Percentiles rank a stretch among this genome's conserved stretches.
These are phyloP conservation scores for Sycophaga agraensis DNA, from an alignment of 1,140 invertebrate genomes.

Conservation along the genomic window DNA sequence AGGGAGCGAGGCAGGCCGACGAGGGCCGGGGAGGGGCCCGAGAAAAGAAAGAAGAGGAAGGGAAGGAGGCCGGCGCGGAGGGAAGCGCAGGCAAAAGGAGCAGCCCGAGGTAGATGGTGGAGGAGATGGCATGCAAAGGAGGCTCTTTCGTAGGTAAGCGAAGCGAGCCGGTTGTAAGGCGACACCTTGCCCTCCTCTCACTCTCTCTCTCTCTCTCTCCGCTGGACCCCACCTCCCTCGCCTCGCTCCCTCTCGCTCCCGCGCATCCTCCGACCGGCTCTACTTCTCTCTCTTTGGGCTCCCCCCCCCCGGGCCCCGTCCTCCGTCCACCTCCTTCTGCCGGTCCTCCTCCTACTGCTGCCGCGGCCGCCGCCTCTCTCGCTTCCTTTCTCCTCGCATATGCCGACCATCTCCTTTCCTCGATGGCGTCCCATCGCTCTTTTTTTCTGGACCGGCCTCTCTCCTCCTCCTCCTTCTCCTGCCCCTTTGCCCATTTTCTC, in stretches of 20 bases:
- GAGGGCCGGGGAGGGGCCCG: conserved; percentile 17
- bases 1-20: conserved; percentile 20
- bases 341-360: not conserved
- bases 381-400: too few relatives aligned
- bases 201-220: conserved; percentile 41
- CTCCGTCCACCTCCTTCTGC: not conserved
- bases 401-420: too few relatives aligned
- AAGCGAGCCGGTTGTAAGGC: conserved; percentile 59
- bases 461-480: not conserved
- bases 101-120: conserved; percentile 50
- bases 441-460: too few relatives aligned
- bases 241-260: conserved; percentile 23
- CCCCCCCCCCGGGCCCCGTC: not conserved
- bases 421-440: too few relatives aligned
- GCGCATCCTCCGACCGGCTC: too few relatives aligned
- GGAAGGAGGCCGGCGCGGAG: conserved; percentile 32
- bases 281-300: conserved; percentile 18
- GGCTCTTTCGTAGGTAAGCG: conserved; percentile 53
- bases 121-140: conserved; percentile 59
- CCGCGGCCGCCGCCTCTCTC: too few relatives aligned
- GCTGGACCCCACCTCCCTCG: conserved; percentile 1
- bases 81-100: conserved; percentile 47
- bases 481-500: too few relatives aligned
- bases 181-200: conserved; percentile 52
- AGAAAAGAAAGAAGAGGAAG: conserved; percentile 31